Conservation (phyloP, 2,888 invertebrate species). For the Polydesmus complanatus region DNA sequence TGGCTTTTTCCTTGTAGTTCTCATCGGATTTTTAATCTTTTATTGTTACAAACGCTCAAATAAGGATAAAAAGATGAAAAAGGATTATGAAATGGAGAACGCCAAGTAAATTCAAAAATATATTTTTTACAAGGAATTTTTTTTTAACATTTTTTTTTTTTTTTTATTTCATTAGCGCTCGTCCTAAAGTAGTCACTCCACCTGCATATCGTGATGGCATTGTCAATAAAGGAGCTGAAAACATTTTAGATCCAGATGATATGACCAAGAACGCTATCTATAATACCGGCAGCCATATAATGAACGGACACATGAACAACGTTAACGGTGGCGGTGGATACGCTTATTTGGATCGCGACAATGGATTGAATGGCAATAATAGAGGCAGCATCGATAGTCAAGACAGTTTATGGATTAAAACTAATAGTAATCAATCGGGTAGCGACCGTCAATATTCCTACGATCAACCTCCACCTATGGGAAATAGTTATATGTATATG, state of each 20-base stretch:
- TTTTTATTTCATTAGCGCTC: constrained; percentile 28
- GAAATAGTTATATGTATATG: constrained; percentile 23
- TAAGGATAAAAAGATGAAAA: constrained; percentile 67
- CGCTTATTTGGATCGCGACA: constrained; percentile 62
- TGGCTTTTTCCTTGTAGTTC: constrained; percentile 19
- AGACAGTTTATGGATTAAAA: constrained; percentile 83
- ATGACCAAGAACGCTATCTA: constrained; percentile 65
- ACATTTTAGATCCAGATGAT: constrained; percentile 77
- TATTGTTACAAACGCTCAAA: constrained; percentile 59
- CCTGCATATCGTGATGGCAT: constrained; percentile 75
- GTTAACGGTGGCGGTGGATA: constrained; percentile 17
- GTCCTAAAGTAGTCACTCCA: constrained; percentile 35
- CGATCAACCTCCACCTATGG: constrained; percentile 18
- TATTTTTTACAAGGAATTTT: neutral
- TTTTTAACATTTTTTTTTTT: constrained; percentile 1
- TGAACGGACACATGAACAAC: constrained; percentile 20
- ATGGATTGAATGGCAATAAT: constrained; percentile 83
- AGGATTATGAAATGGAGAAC: constrained; percentile 76
- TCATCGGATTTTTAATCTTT: constrained; percentile 43
- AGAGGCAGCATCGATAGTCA: constrained; percentile 91
- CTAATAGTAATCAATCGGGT: constrained; percentile 49
- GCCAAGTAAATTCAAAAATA: constrained; percentile 17
- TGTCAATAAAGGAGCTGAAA: constrained; percentile 83
- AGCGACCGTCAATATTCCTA: constrained; percentile 18
- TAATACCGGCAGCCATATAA: constrained; percentile 19